phyloP scores from a whole-genome alignment of 1,140 invertebrate genomes.

The Gryon sp. region DNA sequence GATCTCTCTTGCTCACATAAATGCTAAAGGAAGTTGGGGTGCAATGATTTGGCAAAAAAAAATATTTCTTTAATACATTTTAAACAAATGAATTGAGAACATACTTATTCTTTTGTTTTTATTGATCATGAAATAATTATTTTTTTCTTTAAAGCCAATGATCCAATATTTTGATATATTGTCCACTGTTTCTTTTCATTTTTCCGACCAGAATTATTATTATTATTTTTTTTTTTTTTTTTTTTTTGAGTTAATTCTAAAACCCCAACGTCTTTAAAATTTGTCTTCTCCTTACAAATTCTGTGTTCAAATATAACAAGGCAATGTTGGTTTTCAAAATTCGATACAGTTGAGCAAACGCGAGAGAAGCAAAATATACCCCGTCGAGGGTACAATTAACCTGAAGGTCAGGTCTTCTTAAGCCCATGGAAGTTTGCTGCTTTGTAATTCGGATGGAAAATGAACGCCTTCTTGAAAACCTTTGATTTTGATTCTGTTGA shows the following conservation, averaged over 20 bases:
- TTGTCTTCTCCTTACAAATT: slow-evolving; percentile 25
- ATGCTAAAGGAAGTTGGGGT: too few relatives aligned
- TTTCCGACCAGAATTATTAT: background rate
- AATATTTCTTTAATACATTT: too few relatives aligned
- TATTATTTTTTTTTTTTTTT: background rate
- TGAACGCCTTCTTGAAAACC: slow-evolving; percentile 37
- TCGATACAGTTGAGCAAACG: slow-evolving; percentile 29
- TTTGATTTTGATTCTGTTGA: slow-evolving; percentile 26
- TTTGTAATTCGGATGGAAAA: slow-evolving; percentile 56
- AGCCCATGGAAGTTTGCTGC: slow-evolving; percentile 44
- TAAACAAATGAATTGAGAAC: too few relatives aligned
- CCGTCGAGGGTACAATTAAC: slow-evolving; percentile 71
- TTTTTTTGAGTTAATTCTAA: background rate
- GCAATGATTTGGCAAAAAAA: too few relatives aligned
- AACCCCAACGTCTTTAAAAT: too few relatives aligned
- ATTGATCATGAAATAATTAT: too few relatives aligned
- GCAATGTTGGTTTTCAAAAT: slow-evolving; percentile 61
- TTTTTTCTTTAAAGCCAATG: too few relatives aligned
- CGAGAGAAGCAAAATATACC: slow-evolving; percentile 49
- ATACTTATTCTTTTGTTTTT: too few relatives aligned
- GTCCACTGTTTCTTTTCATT: too few relatives aligned
- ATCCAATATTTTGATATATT: too few relatives aligned
- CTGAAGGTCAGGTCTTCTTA: slow-evolving; percentile 70
- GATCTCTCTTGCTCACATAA: too few relatives aligned
- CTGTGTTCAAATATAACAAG: slow-evolving; percentile 13